Percentiles rank a stretch among this genome's conserved stretches.
These are phyloP conservation scores for Conistra vaccinii DNA, from an alignment of 2,888 invertebrate species.

Conservation along the genomic window DNA sequence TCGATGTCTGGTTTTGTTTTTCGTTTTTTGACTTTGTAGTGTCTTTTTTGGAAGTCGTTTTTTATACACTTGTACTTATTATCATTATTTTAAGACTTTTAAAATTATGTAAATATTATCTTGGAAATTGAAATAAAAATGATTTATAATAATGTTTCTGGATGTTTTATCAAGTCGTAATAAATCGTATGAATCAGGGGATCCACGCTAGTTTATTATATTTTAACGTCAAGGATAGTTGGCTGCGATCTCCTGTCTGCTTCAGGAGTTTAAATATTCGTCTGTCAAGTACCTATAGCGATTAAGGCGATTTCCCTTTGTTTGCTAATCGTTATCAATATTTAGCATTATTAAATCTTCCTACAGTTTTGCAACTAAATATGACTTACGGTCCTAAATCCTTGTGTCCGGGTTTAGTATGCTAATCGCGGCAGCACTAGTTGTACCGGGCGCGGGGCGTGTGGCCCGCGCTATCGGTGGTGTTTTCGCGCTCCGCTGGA, in stretches of 20 bases:
- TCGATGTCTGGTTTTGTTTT: too few relatives aligned
- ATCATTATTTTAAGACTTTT: too few relatives aligned
- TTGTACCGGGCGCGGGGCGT: conserved; percentile 40
- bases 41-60: too few relatives aligned
- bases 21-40: too few relatives aligned
- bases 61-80: too few relatives aligned
- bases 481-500: conserved; percentile 81
- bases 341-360: neutral
- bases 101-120: too few relatives aligned
- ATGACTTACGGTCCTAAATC: neutral
- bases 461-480: conserved; percentile 62
- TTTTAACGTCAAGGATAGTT: neutral
- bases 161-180: too few relatives aligned
- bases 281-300: neutral
- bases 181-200: too few relatives aligned
- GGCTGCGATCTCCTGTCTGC: neutral
- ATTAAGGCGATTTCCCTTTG: neutral
- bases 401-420: conserved; percentile 35
- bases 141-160: too few relatives aligned
- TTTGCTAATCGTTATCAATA: neutral
- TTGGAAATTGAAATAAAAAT: too few relatives aligned
- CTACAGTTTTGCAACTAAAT: neutral
- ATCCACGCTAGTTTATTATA: neutral
- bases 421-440: conserved; percentile 56
- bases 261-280: neutral